Evolutionary conservation across 2,113 vertebrate genomes (phyloP).

Genomic region (Heptranchias perlo): DNA sequence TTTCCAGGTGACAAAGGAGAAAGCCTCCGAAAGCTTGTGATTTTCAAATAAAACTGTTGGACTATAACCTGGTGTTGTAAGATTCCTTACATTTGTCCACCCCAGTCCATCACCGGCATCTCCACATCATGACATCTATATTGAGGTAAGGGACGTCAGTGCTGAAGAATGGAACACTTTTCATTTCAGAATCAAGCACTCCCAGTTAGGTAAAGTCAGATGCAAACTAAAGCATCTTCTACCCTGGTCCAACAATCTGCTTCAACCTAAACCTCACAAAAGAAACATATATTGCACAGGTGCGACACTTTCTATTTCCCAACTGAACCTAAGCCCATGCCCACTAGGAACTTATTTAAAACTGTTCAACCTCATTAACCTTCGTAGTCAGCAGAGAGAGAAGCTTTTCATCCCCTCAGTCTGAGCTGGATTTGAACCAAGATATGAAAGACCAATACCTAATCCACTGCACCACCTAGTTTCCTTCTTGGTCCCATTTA

Average conservation of each 20-base stretch:
- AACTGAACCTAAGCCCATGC: background rate
- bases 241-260: background rate
- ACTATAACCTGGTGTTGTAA: too few relatives aligned
- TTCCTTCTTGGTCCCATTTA: background rate
- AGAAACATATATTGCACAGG: background rate
- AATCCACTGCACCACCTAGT: background rate
- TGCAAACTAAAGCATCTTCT: background rate
- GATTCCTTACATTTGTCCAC: too few relatives aligned
- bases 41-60: too few relatives aligned
- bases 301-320: background rate
- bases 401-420: background rate
- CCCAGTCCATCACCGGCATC: too few relatives aligned
- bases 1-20: too few relatives aligned
- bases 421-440: background rate
- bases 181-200: background rate
- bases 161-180: background rate
- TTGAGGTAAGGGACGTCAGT: background rate
- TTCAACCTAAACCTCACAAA: background rate
- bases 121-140: background rate
- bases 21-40: too few relatives aligned
- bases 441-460: background rate
- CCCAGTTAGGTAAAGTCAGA: background rate
- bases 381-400: background rate
- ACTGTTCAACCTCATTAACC: background rate
- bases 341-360: background rate